A percentile compares a stretch with the other conserved stretches of the same genome.
Evolutionary conservation across 2,888 invertebrate species (phyloP).

Genomic region (Torymus tubicola): DNA sequence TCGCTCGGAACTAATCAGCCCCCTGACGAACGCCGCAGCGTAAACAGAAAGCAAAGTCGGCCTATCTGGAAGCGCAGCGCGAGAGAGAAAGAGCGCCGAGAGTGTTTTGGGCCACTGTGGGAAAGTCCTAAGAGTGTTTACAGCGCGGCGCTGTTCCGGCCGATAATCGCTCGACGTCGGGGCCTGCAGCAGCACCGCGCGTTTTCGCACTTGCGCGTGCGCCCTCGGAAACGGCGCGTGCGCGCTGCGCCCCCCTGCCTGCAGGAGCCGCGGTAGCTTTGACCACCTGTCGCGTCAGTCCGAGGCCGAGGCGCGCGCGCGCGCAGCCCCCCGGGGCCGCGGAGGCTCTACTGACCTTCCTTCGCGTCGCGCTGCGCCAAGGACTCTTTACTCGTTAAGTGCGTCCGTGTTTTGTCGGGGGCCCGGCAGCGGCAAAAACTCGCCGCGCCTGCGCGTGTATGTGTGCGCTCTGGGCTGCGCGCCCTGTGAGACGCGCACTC

Average conservation of each 20-base stretch:
- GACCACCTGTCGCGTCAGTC: constrained; percentile 64
- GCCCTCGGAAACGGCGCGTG: too few species aligned
- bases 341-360: constrained; percentile 27
- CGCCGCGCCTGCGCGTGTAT: neutral
- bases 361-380: constrained; percentile 14
- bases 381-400: constrained; percentile 48
- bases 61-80: too few species aligned
- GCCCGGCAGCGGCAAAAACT: constrained; percentile 8
- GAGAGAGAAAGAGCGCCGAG: too few species aligned
- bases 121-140: constrained; percentile 10
- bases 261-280: constrained; percentile 61
- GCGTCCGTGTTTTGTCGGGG: neutral
- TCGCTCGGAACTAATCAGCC: too few species aligned
- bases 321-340: neutral
- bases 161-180: too few species aligned
- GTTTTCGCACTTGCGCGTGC: too few species aligned
- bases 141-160: neutral
- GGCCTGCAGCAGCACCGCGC: too few species aligned
- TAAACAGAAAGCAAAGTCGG: too few species aligned
- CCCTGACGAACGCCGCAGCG: too few species aligned
- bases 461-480: constrained; percentile 28
- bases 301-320: constrained; percentile 10
- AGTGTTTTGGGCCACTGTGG: neutral
- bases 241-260: neutral
- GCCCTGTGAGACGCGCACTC: constrained; percentile 37